Conservation (phyloP, 2,888 invertebrate species). For the Oxycera nigricornis region DNA sequence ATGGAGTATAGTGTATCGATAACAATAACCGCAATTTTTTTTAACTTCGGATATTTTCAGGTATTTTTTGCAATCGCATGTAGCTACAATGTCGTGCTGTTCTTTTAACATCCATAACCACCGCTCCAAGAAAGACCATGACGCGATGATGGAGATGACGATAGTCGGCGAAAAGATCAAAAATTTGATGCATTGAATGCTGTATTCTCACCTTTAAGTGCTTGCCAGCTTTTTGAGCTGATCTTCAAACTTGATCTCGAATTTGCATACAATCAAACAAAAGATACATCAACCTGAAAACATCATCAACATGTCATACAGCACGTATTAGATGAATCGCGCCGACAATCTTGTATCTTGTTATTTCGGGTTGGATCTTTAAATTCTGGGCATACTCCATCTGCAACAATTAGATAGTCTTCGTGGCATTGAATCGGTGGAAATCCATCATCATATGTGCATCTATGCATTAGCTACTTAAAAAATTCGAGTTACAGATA, state of each 20-base stretch:
- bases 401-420: no score
- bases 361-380: neutral
- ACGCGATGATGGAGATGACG: neutral
- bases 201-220: neutral
- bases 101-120: neutral
- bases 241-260: no score
- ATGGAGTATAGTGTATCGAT: no score
- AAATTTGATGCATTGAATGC: neutral
- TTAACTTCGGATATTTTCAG: neutral
- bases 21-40: neutral
- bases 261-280: neutral
- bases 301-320: neutral
- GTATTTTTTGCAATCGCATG: neutral
- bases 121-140: neutral
- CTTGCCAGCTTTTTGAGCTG: neutral
- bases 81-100: neutral
- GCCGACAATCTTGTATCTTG: neutral
- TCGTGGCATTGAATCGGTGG: neutral
- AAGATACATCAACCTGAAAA: neutral
- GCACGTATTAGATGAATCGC: neutral
- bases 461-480: neutral
- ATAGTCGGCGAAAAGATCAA: no score
- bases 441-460: neutral
- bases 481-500: neutral
- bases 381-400: no score